phyloP scores from a whole-genome alignment of 1,140 invertebrate genomes.

The Asobara japonica region DNA sequence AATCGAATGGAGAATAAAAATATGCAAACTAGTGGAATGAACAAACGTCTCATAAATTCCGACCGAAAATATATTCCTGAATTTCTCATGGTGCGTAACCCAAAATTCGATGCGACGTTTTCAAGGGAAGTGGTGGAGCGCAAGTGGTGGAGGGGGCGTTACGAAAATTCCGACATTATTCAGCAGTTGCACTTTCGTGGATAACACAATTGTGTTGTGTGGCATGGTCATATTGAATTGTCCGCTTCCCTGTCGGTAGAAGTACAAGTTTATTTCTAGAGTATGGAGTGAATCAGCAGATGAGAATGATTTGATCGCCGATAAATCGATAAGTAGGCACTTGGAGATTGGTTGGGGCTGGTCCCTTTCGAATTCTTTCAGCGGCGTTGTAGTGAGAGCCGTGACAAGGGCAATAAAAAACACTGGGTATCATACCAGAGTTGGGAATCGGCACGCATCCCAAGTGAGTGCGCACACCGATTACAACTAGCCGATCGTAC shows the following conservation, averaged over 20 bases:
- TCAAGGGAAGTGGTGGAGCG: no score
- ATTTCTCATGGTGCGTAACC: no score
- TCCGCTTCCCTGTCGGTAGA: not conserved
- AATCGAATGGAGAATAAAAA: not conserved
- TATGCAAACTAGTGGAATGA: not conserved
- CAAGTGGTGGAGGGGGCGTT: no score
- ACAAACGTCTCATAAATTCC: not conserved
- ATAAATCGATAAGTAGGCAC: slow-evolving; percentile 78
- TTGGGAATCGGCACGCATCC: slow-evolving; percentile 87
- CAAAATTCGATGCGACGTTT: no score
- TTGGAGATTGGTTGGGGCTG: slow-evolving; percentile 85
- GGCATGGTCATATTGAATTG: no score
- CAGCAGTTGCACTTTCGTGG: no score
- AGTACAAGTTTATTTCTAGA: not conserved
- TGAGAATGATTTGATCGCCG: slow-evolving; percentile 39
- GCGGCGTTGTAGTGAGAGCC: slow-evolving; percentile 91
- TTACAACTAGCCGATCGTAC: slow-evolving; percentile 83
- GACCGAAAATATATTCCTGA: no score
- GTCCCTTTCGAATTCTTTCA: slow-evolving; percentile 86
- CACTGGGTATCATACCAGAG: slow-evolving; percentile 80
- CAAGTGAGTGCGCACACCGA: slow-evolving; percentile 91
- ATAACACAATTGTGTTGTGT: no score
- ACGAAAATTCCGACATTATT: no score
- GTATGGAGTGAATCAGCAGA: slow-evolving; percentile 19
- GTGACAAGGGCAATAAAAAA: slow-evolving; percentile 89